Base-by-base conservation (phyloP, 2,113 vertebrate species). In the Microcebus tavaratra region DNA sequence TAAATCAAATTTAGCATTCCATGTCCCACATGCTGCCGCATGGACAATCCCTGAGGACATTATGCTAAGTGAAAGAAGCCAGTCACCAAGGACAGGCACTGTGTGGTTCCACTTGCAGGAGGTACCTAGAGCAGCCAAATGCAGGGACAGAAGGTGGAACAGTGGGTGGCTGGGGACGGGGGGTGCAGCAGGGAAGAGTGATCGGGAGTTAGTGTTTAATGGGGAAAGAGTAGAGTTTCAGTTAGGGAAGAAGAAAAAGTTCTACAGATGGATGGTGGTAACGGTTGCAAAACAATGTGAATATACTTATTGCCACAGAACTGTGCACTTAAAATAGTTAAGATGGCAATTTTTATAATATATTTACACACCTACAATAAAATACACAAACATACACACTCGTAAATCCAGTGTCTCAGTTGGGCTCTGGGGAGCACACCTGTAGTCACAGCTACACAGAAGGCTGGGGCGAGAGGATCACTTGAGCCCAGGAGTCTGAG, bases 161-260 rank as follows among this genome's bases (percentile, higher is more conserved):
- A 6, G 27, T 29, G 72, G 42, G 3, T 8, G 48, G 8, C 10
- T 0, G 7, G 45, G 61, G 39, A 23, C 25, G 1, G 25, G 1
- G 1, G 8, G 20, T 63, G 25, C 3, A 1, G 61, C 25, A 29
- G 61, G 81, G 36, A 57, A 39, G 36, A 61, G 25, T 27, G 80
- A 15, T 5, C 4, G 29, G 50, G n/a, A 48, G n/a, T 3, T 11
- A 15, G 25, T 9, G 42, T 39, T 53, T 45, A 29, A 39, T 10
- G n/a, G 18, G n/a, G 1, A 39, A 57, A 34, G 63, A 25, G 84
- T 31, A 34, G 63, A 25, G 78, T 31, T 78, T 84, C 42, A 15
- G 42, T 55, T 20, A 57, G 65, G 20, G 48, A 34, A 8, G 42
- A 34, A 6, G 21, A 84, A 45, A 63, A 31, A 34, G 57, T 65